A percentile compares a stretch with the other conserved stretches of the same genome.
Evolutionary conservation across 2,113 vertebrate genomes (phyloP).

Genomic region (Etia nguti): DNA sequence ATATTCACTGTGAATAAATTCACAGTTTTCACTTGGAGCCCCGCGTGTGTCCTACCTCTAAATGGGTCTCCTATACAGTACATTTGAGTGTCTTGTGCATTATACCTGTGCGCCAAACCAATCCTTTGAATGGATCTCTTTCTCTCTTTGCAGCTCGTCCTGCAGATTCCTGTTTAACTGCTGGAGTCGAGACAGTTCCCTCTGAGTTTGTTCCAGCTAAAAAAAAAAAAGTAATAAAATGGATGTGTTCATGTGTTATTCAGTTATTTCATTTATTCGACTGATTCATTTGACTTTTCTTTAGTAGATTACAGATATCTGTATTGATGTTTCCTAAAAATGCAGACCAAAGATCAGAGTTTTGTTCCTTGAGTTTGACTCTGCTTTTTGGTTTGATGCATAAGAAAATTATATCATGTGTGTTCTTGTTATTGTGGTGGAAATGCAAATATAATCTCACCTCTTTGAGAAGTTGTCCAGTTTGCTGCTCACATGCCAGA

Average conservation of each 20-base stretch:
- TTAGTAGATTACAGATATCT: neutral
- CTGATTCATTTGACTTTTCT: neutral
- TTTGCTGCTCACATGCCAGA: constrained; percentile 65
- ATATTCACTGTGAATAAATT: too few relatives aligned
- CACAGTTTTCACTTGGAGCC: too few relatives aligned
- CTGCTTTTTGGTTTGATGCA: neutral
- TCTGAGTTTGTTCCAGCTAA: constrained; percentile 85
- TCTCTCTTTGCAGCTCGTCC: constrained; percentile 81
- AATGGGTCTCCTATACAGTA: too few relatives aligned
- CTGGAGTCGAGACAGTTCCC: constrained; percentile 79
- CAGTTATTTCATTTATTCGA: neutral
- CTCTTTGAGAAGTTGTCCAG: constrained; percentile 82
- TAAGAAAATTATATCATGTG: neutral
- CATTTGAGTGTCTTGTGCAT: neutral
- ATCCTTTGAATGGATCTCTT: constrained; percentile 74
- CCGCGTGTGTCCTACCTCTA: too few relatives aligned
- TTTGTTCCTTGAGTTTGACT: neutral
- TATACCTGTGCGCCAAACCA: constrained; percentile 78
- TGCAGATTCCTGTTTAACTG: constrained; percentile 82
- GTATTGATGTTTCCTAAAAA: neutral
- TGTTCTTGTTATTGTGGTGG: neutral
- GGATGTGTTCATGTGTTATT: neutral
- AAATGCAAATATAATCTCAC: constrained; percentile 57
- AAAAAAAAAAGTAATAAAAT: neutral
- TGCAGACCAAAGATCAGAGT: neutral